Conservation (phyloP, 2,113 vertebrate genomes). For the Parotia lawesii region DNA sequence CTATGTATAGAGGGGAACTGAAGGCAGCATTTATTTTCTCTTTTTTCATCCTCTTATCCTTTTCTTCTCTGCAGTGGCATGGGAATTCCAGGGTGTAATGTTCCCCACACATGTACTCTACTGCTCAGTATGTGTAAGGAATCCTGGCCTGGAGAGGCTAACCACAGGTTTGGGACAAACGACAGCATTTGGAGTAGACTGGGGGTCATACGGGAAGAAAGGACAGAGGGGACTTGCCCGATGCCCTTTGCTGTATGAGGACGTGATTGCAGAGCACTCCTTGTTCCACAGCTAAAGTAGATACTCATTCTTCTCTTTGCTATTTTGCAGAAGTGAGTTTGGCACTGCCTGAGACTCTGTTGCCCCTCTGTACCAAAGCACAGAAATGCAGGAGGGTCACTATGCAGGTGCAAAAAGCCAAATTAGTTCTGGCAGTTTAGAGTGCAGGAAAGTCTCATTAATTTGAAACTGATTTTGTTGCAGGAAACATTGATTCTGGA, state of each 20-base stretch:
- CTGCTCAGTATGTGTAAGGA: background rate
- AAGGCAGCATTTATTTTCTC: background rate
- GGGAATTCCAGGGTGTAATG: background rate
- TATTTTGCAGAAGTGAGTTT: background rate
- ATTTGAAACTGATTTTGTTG: background rate
- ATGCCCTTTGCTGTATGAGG: background rate
- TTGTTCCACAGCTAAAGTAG: background rate
- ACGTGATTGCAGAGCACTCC: background rate
- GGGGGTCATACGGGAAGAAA: background rate
- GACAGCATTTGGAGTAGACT: background rate
- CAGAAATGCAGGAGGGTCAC: background rate
- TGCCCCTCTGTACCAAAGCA: background rate
- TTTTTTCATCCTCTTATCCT: background rate
- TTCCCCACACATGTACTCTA: accelerated
- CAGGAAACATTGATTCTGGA: background rate
- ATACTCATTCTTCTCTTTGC: background rate
- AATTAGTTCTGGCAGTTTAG: background rate
- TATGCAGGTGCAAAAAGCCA: background rate
- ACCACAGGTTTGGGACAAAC: background rate
- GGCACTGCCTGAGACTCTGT: background rate
- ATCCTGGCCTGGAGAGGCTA: background rate
- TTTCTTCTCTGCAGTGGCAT: background rate
- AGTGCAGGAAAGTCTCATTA: background rate
- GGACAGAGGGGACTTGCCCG: background rate
- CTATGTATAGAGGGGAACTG: background rate